Base-by-base conservation (phyloP, 1,140 invertebrate genomes). In the Diabrotica undecimpunctata region DNA sequence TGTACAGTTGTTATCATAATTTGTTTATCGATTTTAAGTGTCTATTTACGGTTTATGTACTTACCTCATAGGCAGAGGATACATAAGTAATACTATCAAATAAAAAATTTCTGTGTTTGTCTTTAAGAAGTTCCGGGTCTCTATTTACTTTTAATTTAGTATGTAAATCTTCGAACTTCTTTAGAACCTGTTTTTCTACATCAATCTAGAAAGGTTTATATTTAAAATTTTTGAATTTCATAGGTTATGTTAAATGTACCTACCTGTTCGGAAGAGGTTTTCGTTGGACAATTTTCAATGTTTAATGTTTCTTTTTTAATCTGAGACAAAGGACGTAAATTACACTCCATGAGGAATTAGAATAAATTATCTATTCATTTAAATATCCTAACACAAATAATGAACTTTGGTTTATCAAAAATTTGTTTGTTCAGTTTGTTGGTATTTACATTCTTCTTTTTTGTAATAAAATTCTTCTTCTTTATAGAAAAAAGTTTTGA, bases 51-150 rank as follows among this genome's bases (percentile, higher is more conserved):
- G 25, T 25, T 25, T 25, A 25, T 53, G 62, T 64, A 66, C 70
- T 76, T 81, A 88, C 87, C 78, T 91, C 85, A 78, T 93, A 93
- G 54, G 83, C 81, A 37, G 80, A 77, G 46, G 88, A 87, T 58
- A 96, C 79, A 75, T 84, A 79, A 61, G 79, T 81, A 36, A 96
- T 76, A 70, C 87, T 89, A 72, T 85, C 84, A 73, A 87, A 88
- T 60, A 96, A 81, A 77, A 89, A 90, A 62, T 81, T 74, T 61
- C 84, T 81, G 74, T 95, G 93, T 67, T 82, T 80, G 54, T 85
- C 79, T 76, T 84, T 84, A 37, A 84, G 77, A 8, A 95, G 79
- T 66, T 85, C 75, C 7, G 90, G 89, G 63, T 78, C 79, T 54
- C 52, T 51, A 61, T 68, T 70, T 6, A 72, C 56, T 57, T 67